Conservation (phyloP, 2,888 invertebrate genomes). For the Cerceris ruficornis region DNA sequence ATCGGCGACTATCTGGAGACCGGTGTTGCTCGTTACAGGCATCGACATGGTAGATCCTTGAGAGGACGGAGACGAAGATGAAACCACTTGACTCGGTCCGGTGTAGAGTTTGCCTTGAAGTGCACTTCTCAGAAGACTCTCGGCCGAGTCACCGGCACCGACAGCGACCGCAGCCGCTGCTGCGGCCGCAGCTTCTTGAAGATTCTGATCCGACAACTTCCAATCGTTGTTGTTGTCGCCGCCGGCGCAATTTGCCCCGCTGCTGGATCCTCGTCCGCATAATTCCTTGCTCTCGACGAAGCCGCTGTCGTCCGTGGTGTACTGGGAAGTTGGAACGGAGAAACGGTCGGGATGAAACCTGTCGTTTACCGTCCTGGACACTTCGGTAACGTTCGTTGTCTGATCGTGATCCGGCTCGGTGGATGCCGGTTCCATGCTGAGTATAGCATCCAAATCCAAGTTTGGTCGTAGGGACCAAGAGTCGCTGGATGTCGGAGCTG, state of each 20-base stretch:
- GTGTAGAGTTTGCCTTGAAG: slow-evolving; percentile 89
- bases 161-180: slow-evolving; percentile 65
- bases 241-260: slow-evolving; percentile 65
- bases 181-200: slow-evolving; percentile 71
- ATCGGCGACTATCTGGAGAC: slow-evolving; percentile 70
- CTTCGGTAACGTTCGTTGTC: slow-evolving; percentile 84
- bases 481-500: slow-evolving; percentile 83
- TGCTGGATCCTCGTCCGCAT: slow-evolving; percentile 61
- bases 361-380: slow-evolving; percentile 78
- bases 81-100: slow-evolving; percentile 69
- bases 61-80: slow-evolving; percentile 73
- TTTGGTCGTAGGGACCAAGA: slow-evolving; percentile 87
- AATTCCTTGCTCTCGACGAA: slow-evolving; percentile 87
- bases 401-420: slow-evolving; percentile 83
- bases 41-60: slow-evolving; percentile 79
- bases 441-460: slow-evolving; percentile 90
- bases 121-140: slow-evolving; percentile 91
- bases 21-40: slow-evolving; percentile 69
- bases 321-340: slow-evolving; percentile 74
- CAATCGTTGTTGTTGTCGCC: slow-evolving; percentile 90
- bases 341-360: slow-evolving; percentile 71
- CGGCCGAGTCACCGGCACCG: slow-evolving; percentile 82
- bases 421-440: slow-evolving; percentile 86
- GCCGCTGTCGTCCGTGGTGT: slow-evolving; percentile 90
- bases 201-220: slow-evolving; percentile 90